Conservation (phyloP, 2,113 vertebrate genomes). For the Casuarius casuarius region DNA sequence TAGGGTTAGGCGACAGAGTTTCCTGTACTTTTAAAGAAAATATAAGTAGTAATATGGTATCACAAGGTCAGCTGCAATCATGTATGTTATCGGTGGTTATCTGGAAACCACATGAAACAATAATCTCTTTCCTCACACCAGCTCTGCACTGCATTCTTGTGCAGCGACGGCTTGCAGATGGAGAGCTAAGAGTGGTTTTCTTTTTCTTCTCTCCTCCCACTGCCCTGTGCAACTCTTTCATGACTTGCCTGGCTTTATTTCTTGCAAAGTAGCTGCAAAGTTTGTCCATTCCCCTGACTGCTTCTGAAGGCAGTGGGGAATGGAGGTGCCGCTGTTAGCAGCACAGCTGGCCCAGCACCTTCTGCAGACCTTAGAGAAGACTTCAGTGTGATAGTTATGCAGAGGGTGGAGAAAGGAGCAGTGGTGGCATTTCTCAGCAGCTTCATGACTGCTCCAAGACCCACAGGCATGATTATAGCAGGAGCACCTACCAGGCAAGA, state of each 20-base stretch:
- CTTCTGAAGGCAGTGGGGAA: neutral
- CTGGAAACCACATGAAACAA: constrained; percentile 30
- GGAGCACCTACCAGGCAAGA: neutral
- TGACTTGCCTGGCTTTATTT: neutral
- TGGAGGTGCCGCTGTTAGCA: neutral
- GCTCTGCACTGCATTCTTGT: neutral
- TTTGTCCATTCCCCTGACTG: accelerated
- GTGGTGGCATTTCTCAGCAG: neutral
- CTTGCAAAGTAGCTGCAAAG: neutral
- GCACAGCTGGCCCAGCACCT: neutral
- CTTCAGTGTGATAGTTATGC: neutral
- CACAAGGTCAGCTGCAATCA: neutral
- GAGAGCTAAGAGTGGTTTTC: neutral
- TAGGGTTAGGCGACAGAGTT: neutral
- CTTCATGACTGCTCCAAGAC: neutral
- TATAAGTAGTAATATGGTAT: neutral
- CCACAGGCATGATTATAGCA: neutral
- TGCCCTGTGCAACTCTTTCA: neutral
- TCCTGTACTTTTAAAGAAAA: constrained; percentile 25
- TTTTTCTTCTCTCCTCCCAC: neutral
- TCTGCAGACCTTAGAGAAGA: neutral
- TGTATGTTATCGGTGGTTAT: neutral
- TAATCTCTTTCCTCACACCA: neutral
- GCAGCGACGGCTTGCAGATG: neutral
- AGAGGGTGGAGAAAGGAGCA: neutral